These are phyloP conservation scores for Antheraea assamensis DNA, from an alignment of 2,888 invertebrate species.

Conservation along the genomic window DNA sequence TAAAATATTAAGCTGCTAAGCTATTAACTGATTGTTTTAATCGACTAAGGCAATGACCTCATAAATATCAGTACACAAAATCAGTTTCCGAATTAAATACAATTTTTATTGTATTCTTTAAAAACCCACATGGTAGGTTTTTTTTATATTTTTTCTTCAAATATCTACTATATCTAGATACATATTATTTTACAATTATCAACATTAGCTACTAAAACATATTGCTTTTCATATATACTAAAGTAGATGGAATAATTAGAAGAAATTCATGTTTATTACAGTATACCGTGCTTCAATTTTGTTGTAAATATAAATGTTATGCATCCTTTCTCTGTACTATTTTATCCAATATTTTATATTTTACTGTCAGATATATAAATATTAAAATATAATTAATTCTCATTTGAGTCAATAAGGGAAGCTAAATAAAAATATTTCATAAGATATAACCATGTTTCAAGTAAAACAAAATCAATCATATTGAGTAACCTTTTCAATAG, in stretches of 20 bases:
- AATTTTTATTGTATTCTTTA: not conserved
- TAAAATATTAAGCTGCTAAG: slow-evolving; percentile 4
- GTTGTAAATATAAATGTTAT: not conserved
- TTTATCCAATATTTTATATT: too few species aligned
- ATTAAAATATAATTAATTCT: too few species aligned
- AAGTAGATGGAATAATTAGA: not conserved
- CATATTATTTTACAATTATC: slow-evolving; percentile 10
- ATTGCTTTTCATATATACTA: slow-evolving; percentile 12
- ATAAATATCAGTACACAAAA: not conserved
- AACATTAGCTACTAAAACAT: slow-evolving; percentile 10
- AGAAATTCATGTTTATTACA: not conserved
- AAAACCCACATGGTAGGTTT: not conserved
- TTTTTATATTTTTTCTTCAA: not conserved
- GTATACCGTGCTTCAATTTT: not conserved
- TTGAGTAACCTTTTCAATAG: not conserved
- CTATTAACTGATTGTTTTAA: not conserved
- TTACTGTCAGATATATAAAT: too few species aligned
- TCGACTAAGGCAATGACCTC: not conserved
- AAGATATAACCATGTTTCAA: not conserved
- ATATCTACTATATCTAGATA: not conserved
- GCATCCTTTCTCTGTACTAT: too few species aligned
- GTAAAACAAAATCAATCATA: not conserved
- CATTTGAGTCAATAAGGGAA: too few species aligned
- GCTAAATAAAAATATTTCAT: too few species aligned
- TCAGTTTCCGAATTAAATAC: not conserved